Evolutionary conservation across 2,797 vertebrate genomes (phyloP), one percentile per base, ranked within the genome.

Genomic region (Crenichthys baileyi): DNA sequence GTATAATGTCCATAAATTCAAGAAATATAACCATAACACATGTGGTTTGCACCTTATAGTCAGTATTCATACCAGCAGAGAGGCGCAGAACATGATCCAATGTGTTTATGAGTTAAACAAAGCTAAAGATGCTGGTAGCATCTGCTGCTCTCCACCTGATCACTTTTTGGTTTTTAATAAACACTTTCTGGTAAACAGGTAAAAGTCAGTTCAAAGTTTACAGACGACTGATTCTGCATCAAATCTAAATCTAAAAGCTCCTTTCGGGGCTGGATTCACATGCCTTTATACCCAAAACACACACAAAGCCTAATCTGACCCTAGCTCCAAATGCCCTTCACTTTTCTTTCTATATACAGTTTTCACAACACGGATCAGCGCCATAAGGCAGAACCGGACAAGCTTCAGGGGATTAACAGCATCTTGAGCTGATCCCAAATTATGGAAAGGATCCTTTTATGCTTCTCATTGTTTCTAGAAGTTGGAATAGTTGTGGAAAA

Each of bases 341-440:
- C 9, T 76, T 78, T 26, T 72, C 51, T 18, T 56, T 68, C 76
- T 29, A 0, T 1, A 67, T 26, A 65, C 24, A 0, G 83, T 88
- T 86, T 71, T 73, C 70, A 6, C 80, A 87, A 83, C 80, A 86
- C 39, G 79, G 82, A 84, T 83, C 71, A 87, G 29, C 86, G 84
- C 58, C 68, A n/a, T 60, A 41, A 71, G 20, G 31, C 70, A 70
- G 56, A 80, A 75, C 72, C 87, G 81, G 58, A 76, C 63, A 79
- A 80, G 70, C n/a, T 75, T 83, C 26, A 75, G 39, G 39, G 86
- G 84, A 82, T 87, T 85, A 81, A 20, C 53, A 6, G n/a, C 70
- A 58, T 73, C 83, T 75, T 63, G 22, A 80, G 81, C 80, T 79
- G 75, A 85, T 80, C 78, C 85, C 13, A 84, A 83, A 70, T 81